phyloP scores from a whole-genome alignment of 2,888 invertebrate genomes.

The Eumerus sabulonum region DNA sequence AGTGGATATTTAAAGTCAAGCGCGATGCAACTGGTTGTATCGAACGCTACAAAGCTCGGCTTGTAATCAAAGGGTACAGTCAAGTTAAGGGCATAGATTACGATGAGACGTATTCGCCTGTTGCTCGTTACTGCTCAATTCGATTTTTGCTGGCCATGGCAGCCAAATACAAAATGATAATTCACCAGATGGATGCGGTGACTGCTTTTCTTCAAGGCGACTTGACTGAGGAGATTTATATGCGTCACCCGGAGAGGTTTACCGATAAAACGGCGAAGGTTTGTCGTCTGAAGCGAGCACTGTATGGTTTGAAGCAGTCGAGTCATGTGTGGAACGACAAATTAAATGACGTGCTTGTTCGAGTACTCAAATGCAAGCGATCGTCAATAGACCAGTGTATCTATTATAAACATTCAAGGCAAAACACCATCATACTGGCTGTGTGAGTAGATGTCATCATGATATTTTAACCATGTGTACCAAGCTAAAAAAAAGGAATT shows the following conservation, averaged over 20 bases:
- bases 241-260: constrained; percentile 50
- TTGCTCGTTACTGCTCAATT: constrained; percentile 34
- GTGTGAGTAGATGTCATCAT: constrained; percentile 51
- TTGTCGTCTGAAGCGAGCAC: too few relatives aligned
- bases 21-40: constrained; percentile 38
- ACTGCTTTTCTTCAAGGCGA: too few relatives aligned
- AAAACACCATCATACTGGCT: constrained; percentile 48
- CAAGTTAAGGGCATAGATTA: constrained; percentile 53
- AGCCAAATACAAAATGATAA: too few relatives aligned
- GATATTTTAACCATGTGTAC: constrained; percentile 22
- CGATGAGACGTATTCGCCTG: constrained; percentile 52
- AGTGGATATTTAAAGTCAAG: constrained; percentile 48
- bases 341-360: constrained; percentile 27
- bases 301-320: constrained; percentile 60
- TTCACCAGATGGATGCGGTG: too few relatives aligned
- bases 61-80: constrained; percentile 57
- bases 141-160: constrained; percentile 26
- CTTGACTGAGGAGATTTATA: constrained; percentile 50
- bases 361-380: constrained; percentile 28
- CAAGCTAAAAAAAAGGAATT: constrained; percentile 29
- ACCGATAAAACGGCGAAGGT: constrained; percentile 25
- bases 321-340: constrained; percentile 54
- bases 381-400: too few relatives aligned
- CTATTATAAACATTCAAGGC: too few relatives aligned
- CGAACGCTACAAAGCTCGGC: constrained; percentile 39